phyloP scores from a whole-genome alignment of 2,797 vertebrate genomes.

The Acipenser ruthenus region DNA sequence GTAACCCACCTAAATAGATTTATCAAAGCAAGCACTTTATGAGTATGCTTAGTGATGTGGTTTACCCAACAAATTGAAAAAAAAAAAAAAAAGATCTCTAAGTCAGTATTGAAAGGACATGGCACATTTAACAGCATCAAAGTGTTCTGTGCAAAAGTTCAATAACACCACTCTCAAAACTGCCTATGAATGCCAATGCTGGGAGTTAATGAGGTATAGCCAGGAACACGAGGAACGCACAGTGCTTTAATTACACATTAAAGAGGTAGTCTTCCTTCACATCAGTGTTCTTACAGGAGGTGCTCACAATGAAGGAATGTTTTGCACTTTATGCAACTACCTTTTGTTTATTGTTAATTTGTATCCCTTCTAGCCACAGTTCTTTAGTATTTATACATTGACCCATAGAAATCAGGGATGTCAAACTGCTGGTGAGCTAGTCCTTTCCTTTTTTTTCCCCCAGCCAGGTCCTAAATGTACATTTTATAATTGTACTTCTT shows the following conservation, averaged over 20 bases:
- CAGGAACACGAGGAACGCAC: slow-evolving; percentile 42
- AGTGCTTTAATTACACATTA: slow-evolving; percentile 33
- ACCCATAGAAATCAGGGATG: too few species aligned
- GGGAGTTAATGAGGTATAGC: slow-evolving; percentile 37
- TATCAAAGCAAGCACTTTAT: neutral
- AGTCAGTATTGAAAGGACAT: slow-evolving; percentile 33
- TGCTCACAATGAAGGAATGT: neutral
- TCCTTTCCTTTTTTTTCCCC: too few species aligned
- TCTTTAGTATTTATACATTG: too few species aligned
- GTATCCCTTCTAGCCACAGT: too few species aligned
- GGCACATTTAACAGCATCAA: slow-evolving; percentile 53
- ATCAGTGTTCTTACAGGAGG: slow-evolving; percentile 9
- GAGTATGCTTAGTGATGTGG: neutral
- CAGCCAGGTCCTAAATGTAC: too few species aligned
- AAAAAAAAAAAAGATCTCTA: slow-evolving; percentile 13
- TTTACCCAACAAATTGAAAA: neutral
- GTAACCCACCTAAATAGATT: neutral
- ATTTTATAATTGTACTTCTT: too few species aligned
- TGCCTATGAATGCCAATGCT: slow-evolving; percentile 30
- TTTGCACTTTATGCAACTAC: neutral
- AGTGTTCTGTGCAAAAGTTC: slow-evolving; percentile 60
- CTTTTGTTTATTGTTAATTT: neutral
- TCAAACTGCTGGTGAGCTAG: too few species aligned
- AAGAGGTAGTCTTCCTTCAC: slow-evolving; percentile 16
- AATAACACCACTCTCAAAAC: slow-evolving; percentile 52